These are phyloP conservation scores for Hydrotaea diabolus DNA, from an alignment of 2,888 invertebrate species.

Conservation along the genomic window DNA sequence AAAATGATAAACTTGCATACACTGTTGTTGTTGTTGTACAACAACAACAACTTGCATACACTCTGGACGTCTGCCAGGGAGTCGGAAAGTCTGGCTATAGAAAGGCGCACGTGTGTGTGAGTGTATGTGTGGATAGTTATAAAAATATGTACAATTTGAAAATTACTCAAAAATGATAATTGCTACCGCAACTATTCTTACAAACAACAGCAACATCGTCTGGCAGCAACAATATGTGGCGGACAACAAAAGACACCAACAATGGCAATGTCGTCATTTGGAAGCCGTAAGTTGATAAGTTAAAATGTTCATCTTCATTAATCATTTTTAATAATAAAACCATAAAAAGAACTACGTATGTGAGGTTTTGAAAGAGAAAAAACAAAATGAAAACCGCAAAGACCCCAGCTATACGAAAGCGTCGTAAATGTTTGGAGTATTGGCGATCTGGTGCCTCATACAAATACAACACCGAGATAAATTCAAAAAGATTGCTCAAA, in stretches of 20 bases:
- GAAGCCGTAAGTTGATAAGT: constrained; percentile 42
- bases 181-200: constrained; percentile 41
- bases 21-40: neutral
- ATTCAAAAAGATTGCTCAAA: constrained; percentile 44
- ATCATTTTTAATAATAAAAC: constrained; percentile 65
- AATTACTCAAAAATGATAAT: constrained; percentile 43
- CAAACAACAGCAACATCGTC: neutral
- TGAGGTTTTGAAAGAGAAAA: neutral
- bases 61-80: neutral
- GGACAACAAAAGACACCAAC: constrained; percentile 20
- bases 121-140: neutral
- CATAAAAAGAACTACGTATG: constrained; percentile 46
- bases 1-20: constrained; percentile 36
- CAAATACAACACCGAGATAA: neutral
- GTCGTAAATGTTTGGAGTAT: constrained; percentile 10
- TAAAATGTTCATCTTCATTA: constrained; percentile 68
- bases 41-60: neutral
- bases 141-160: constrained; percentile 26
- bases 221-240: neutral
- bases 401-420: neutral
- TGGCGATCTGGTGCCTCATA: neutral
- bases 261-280: constrained; percentile 34
- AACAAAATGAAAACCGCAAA: constrained; percentile 40
- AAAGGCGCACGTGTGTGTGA: neutral
- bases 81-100: neutral